Evolutionary conservation across 2,888 invertebrate genomes (phyloP).

Genomic region (Gastracanthus pulcherrimus): DNA sequence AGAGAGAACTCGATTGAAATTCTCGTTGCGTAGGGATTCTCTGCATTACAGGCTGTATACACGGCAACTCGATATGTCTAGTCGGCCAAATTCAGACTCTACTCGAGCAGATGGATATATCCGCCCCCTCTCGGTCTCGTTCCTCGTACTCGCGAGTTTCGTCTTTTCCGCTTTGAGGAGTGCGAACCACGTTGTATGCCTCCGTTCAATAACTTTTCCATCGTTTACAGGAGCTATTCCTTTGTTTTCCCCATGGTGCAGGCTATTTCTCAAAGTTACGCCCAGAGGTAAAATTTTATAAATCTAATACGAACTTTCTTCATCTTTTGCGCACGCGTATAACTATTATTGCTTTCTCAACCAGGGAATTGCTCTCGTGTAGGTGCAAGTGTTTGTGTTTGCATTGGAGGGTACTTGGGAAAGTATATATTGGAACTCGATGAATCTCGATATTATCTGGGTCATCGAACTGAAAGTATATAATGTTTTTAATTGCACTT

Average conservation of each 20-base stretch:
- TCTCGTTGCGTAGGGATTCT: constrained; percentile 3
- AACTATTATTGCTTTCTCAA: background rate
- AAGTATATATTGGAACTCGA: constrained; percentile 1
- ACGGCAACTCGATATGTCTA: constrained; percentile 25
- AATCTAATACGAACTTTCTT: constrained; percentile 20
- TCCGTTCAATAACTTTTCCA: background rate
- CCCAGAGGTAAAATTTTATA: background rate
- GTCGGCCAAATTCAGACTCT: constrained; percentile 21
- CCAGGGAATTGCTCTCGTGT: background rate
- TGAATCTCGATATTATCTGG: background rate
- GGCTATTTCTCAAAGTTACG: background rate
- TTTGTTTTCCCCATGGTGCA: background rate
- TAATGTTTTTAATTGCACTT: background rate
- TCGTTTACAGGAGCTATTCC: background rate
- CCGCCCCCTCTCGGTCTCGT: background rate
- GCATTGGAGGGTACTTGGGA: background rate
- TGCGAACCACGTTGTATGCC: background rate
- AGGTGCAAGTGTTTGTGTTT: background rate
- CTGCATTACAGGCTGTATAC: background rate
- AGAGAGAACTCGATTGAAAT: constrained; percentile 37
- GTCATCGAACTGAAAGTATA: background rate
- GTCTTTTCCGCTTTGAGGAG: background rate
- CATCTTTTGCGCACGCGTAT: background rate
- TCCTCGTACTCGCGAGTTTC: background rate
- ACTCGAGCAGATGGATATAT: background rate